These are phyloP conservation scores for Rhyacophila evoluta DNA, from an alignment of 2,888 invertebrate species.

Conservation along the genomic window DNA sequence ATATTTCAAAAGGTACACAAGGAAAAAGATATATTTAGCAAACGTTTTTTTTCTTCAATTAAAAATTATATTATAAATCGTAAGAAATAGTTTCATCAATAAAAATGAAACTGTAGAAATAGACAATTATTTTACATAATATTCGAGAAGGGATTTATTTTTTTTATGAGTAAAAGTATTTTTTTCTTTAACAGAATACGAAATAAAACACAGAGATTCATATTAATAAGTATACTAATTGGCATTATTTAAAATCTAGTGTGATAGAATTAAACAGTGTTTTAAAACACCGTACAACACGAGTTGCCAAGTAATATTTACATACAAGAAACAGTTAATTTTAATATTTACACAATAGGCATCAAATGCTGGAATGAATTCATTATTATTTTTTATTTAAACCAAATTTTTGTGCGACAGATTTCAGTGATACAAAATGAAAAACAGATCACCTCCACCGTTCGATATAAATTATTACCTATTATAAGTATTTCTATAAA, in stretches of 20 bases:
- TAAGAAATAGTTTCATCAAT: too few species aligned
- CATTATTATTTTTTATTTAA: not conserved
- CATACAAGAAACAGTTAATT: not conserved
- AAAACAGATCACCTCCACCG: constrained; percentile 5
- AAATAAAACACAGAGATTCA: not conserved
- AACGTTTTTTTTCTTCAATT: not conserved
- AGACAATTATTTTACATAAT: too few species aligned
- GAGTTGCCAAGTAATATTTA: constrained; percentile 4
- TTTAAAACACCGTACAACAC: not conserved
- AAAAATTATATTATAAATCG: too few species aligned
- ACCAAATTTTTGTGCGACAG: constrained; percentile 24
- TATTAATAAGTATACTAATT: constrained; percentile 5
- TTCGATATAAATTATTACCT: not conserved
- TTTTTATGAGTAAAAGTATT: too few species aligned
- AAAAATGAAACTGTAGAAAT: too few species aligned
- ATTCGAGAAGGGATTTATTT: too few species aligned
- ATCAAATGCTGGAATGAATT: constrained; percentile 13
- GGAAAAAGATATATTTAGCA: not conserved
- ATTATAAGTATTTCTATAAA: constrained; percentile 6
- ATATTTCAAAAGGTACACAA: constrained; percentile 16
- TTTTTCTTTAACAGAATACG: not conserved
- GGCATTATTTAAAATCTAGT: constrained; percentile 20
- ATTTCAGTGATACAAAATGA: constrained; percentile 5
- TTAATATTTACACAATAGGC: not conserved
- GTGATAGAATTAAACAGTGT: not conserved